Conservation (phyloP, 2,113 vertebrate species). For the Paralichthys olivaceus region DNA sequence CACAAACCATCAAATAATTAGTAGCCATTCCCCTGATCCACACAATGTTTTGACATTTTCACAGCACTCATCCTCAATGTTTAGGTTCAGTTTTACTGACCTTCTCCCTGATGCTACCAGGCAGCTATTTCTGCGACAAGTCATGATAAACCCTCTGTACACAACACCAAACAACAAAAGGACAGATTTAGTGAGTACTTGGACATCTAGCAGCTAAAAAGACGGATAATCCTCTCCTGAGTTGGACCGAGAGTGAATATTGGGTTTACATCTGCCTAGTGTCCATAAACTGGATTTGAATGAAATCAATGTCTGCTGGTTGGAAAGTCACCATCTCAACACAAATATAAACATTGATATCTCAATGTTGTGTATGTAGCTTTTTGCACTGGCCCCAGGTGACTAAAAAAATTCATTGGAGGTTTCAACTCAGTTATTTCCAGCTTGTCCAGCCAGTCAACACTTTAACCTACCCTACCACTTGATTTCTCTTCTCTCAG, state of each 20-base stretch:
- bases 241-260: neutral
- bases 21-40: neutral
- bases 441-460: neutral
- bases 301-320: neutral
- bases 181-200: neutral
- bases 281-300: neutral
- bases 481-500: neutral
- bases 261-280: neutral
- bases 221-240: neutral
- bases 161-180: neutral
- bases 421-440: neutral
- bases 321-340: neutral
- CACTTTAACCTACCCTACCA: neutral
- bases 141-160: neutral
- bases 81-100: neutral
- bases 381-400: neutral
- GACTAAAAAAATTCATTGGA: neutral
- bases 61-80: neutral
- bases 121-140: neutral
- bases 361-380: neutral
- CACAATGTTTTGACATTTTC: neutral
- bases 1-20: neutral
- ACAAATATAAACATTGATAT: too few relatives aligned
- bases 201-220: neutral
- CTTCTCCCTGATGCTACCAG: neutral